Conservation (phyloP, 1,140 invertebrate species). For the Melitaea cinxia region DNA sequence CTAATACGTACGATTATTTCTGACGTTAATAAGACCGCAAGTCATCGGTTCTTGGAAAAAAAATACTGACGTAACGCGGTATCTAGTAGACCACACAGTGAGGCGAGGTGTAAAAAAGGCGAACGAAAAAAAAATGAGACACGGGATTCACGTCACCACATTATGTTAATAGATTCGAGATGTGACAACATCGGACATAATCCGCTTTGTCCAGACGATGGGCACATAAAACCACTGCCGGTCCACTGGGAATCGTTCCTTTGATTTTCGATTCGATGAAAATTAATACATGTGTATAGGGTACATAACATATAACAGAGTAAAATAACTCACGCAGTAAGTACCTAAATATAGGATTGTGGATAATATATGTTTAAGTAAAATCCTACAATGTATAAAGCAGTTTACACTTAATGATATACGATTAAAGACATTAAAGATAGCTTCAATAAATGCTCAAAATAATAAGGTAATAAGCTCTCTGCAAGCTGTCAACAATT, state of each 20-base stretch:
- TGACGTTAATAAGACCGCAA: constrained; percentile 29
- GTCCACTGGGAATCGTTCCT: constrained; percentile 61
- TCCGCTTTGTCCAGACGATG: constrained; percentile 72
- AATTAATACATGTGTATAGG: constrained; percentile 63
- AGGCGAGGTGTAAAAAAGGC: constrained; percentile 40
- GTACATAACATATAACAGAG: constrained; percentile 28
- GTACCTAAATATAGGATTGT: too few relatives aligned
- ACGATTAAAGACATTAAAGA: too few relatives aligned
- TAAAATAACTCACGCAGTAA: too few relatives aligned
- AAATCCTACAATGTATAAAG: too few relatives aligned
- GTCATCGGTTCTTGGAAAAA: constrained; percentile 45
- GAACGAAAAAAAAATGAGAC: constrained; percentile 48
- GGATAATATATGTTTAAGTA: too few relatives aligned
- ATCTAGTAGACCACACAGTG: constrained; percentile 58
- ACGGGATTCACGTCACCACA: constrained; percentile 59
- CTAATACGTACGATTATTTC: constrained; percentile 31
- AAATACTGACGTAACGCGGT: constrained; percentile 15
- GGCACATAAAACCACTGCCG: constrained; percentile 58
- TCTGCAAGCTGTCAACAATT: too few relatives aligned
- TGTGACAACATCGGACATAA: constrained; percentile 73
- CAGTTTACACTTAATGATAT: too few relatives aligned
- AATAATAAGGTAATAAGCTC: too few relatives aligned
- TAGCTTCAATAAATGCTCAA: too few relatives aligned
- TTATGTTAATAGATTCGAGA: constrained; percentile 69
- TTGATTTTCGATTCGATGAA: constrained; percentile 76